These are phyloP conservation scores for Agrochola litura DNA, from an alignment of 2,888 invertebrate genomes.

Conservation along the genomic window DNA sequence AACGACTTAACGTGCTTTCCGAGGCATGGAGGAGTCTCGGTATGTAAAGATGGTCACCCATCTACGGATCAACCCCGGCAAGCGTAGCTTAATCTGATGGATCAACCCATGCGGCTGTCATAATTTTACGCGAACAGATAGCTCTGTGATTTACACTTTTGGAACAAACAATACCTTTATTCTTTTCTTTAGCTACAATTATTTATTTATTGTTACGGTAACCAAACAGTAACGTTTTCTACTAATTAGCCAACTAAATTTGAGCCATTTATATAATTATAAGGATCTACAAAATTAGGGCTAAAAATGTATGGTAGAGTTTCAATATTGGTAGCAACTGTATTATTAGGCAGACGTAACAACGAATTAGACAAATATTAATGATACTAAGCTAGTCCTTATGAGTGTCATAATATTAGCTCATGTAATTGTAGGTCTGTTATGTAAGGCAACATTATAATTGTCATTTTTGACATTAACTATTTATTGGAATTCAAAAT, in stretches of 20 bases:
- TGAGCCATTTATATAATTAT: slow-evolving; percentile 6
- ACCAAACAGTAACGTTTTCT: neutral
- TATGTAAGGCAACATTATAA: neutral
- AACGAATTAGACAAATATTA: slow-evolving; percentile 13
- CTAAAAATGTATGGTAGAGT: neutral
- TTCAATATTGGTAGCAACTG: neutral
- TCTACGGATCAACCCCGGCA: too few relatives aligned
- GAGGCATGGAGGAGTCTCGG: too few relatives aligned
- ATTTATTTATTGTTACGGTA: neutral
- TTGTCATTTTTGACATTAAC: neutral
- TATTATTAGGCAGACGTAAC: slow-evolving; percentile 13
- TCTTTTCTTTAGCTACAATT: neutral
- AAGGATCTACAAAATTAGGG: neutral
- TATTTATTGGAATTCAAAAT: neutral
- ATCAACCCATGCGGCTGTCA: too few relatives aligned
- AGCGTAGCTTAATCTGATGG: too few relatives aligned
- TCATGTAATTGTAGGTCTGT: neutral
- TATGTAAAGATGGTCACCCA: too few relatives aligned
- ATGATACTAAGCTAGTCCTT: neutral
- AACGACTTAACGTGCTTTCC: too few relatives aligned
- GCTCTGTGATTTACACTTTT: neutral
- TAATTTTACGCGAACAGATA: neutral
- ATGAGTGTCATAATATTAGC: neutral
- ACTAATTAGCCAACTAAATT: slow-evolving; percentile 33
- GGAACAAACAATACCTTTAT: neutral